Conservation (phyloP, 2,797 vertebrate genomes). For the Syndactyla subalaris region DNA sequence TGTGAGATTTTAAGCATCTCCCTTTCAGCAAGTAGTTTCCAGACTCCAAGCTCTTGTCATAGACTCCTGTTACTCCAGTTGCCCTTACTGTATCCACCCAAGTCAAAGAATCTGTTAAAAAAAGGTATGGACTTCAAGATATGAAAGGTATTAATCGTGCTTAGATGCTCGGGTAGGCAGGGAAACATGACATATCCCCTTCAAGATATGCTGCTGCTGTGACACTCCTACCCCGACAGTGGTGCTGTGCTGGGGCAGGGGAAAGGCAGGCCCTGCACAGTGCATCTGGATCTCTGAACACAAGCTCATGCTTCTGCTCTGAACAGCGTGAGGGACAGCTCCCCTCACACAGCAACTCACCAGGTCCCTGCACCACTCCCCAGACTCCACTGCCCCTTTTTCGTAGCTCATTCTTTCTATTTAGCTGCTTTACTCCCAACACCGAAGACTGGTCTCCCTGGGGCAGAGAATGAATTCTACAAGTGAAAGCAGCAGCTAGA, state of each 20-base stretch:
- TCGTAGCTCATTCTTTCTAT: not conserved
- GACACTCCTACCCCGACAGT: rapidly evolving
- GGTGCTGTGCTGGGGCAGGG: not conserved
- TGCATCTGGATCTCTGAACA: rapidly evolving
- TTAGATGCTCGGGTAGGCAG: not conserved
- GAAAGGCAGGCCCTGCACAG: not conserved
- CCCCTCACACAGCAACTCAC: not conserved
- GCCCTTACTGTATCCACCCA: not conserved
- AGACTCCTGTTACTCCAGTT: not conserved
- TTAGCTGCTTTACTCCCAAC: not conserved
- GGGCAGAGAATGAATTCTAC: not conserved
- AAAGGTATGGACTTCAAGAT: rapidly evolving
- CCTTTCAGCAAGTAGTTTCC: not conserved
- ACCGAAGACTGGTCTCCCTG: rapidly evolving
- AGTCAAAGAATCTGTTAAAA: not conserved
- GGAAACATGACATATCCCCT: not conserved
- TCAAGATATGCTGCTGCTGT: rapidly evolving
- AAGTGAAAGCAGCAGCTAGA: not conserved
- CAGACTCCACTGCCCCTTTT: not conserved
- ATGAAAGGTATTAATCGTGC: not conserved
- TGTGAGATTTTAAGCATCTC: not conserved
- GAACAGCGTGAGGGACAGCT: not conserved
- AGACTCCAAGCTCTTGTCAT: not conserved
- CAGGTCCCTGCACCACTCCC: no score
- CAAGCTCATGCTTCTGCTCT: not conserved